Evolutionary conservation across 2,888 invertebrate genomes (phyloP), one percentile per base, ranked within the genome.

Genomic region (Tenthredo livida): DNA sequence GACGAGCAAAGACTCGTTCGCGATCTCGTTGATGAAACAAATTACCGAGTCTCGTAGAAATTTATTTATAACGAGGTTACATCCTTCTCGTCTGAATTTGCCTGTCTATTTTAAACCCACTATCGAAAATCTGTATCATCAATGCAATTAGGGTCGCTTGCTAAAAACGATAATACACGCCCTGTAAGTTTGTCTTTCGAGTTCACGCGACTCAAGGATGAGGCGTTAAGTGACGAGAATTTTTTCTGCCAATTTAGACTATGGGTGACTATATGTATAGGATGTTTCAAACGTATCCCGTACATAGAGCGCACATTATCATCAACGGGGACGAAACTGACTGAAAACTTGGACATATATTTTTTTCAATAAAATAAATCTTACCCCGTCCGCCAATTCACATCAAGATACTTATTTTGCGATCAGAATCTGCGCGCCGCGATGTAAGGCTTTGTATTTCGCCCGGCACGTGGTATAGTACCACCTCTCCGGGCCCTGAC

Each of bases 391-490:
- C 6, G 77, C 50, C 17, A 80, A 61, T 61, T 61, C 21, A 50
- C 40, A 3, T 15, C 9, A 54, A 73, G 43, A 73, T 73, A 43
- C 12, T 73, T 15, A 43, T 73, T 43, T 54, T 29, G 54, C 80
- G 61, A 37, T n/a, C 40, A 61, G 21, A 21, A 80, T 80, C 17
- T 17, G 43, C 25, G 43, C 29, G 5, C 6, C 29, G 54, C 54
- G 25, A n/a, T 9, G 40, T 40, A 6, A 47, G 9, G 33, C 17
- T 83, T 83, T 83, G 65, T 83, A 33, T 70, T 70, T 83, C 67
- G 67, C 5, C 37, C 17, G 83, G 67, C 83, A 83, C 83, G 83
- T 70, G 70, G 80, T 77, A 15, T 25, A 21, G 17, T 40, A 40
- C 40, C 37, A 80, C 40, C 65, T 58, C 21, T 25, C 12, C n/a